A percentile compares a stretch with the other conserved stretches of the same genome.
These are phyloP conservation scores for Syngnathus typhle DNA, from an alignment of 2,113 vertebrate species.

Conservation along the genomic window DNA sequence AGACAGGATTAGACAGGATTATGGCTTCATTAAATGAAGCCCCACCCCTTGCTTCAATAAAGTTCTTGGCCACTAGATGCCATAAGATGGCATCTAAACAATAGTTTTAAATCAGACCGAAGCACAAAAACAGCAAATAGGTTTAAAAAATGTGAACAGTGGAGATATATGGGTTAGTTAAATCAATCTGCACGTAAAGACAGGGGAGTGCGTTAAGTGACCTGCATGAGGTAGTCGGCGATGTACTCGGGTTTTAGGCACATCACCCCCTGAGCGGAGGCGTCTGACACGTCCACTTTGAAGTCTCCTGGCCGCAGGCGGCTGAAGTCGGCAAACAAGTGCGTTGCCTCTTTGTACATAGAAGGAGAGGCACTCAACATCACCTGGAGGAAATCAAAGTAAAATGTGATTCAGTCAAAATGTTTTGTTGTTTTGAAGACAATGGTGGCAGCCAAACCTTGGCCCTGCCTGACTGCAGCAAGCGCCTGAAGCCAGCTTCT, in stretches of 20 bases:
- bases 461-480: constrained; percentile 92
- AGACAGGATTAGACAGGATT: too few relatives aligned
- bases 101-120: too few relatives aligned
- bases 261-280: constrained; percentile 74
- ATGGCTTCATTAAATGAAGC: too few relatives aligned
- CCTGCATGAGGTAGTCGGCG: constrained; percentile 95
- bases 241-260: constrained; percentile 94
- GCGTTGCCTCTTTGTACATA: constrained; percentile 80
- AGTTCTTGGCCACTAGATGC: too few relatives aligned
- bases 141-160: too few relatives aligned
- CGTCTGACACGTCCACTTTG: constrained; percentile 75
- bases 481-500: constrained; percentile 88
- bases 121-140: too few relatives aligned
- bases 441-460: constrained; percentile 68
- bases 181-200: not conserved
- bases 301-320: constrained; percentile 81
- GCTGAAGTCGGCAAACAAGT: constrained; percentile 88
- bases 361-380: constrained; percentile 73
- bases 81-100: too few relatives aligned
- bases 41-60: too few relatives aligned
- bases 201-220: constrained; percentile 26
- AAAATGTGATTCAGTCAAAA: not conserved
- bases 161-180: too few relatives aligned
- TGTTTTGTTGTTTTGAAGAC: too few relatives aligned
- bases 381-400: constrained; percentile 68